These are phyloP conservation scores for Meandrusa payeni DNA, from an alignment of 2,888 invertebrate genomes.

Conservation along the genomic window DNA sequence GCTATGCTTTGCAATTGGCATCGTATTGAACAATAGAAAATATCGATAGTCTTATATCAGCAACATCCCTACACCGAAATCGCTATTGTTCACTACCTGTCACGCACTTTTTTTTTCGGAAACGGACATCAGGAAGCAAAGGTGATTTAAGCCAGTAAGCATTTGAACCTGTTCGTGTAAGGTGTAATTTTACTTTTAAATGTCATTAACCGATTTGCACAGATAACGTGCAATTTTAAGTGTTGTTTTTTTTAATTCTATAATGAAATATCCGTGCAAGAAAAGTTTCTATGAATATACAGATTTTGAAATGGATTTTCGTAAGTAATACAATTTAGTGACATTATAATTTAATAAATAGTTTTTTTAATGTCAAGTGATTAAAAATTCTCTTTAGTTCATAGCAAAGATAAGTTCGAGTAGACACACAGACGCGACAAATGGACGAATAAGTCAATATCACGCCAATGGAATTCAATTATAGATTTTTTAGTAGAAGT, in stretches of 20 bases:
- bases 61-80: constrained; percentile 24
- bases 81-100: constrained; percentile 58
- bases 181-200: constrained; percentile 51
- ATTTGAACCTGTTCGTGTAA: constrained; percentile 66
- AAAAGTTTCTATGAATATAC: constrained; percentile 49
- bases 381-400: too few relatives aligned
- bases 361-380: too few relatives aligned
- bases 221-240: constrained; percentile 1
- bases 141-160: constrained; percentile 60
- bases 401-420: too few relatives aligned
- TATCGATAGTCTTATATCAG: constrained; percentile 10
- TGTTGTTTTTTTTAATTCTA: constrained; percentile 27
- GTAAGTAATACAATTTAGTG: constrained; percentile 52
- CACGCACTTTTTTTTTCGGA: constrained; percentile 54
- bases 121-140: constrained; percentile 65
- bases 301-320: constrained; percentile 48
- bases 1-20: too few relatives aligned
- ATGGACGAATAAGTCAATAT: too few relatives aligned
- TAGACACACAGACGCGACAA: too few relatives aligned
- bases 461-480: too few relatives aligned
- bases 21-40: background rate
- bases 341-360: too few relatives aligned
- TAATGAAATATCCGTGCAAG: constrained; percentile 68
- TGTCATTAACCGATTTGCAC: constrained; percentile 16
- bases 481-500: too few relatives aligned